phyloP scores from a whole-genome alignment of 1,140 invertebrate species.

The Hypsibius dujardini region DNA sequence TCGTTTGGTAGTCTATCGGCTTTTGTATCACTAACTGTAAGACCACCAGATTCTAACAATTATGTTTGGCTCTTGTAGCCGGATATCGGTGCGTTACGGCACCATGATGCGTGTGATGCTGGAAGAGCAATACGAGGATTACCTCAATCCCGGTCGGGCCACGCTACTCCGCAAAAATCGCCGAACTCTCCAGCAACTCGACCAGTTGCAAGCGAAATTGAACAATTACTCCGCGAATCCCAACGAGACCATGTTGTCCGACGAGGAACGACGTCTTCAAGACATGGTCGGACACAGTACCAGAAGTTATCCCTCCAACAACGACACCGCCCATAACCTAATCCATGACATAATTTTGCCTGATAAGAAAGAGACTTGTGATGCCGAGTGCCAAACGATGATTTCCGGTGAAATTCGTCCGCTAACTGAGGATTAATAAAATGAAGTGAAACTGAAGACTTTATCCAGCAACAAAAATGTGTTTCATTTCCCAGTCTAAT shows the following conservation, averaged over 20 bases:
- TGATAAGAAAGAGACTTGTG: not conserved
- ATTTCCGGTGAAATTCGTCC: not conserved
- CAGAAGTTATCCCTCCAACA: not conserved
- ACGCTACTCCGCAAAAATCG: conserved; percentile 8
- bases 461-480: not conserved
- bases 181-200: conserved; percentile 13
- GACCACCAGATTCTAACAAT: not conserved
- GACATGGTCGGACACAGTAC: not conserved
- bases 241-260: not conserved
- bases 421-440: not conserved
- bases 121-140: conserved; percentile 14
- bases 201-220: not conserved
- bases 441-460: not conserved
- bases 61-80: not conserved
- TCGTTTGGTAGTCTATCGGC: not conserved
- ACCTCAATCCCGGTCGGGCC: not conserved
- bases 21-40: not conserved
- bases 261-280: not conserved
- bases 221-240: not conserved
- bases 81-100: not conserved
- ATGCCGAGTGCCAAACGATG: not conserved
- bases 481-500: too few relatives aligned
- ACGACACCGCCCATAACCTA: not conserved
- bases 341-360: not conserved
- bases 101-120: not conserved